Evolutionary conservation across 2,113 vertebrate genomes (phyloP), one percentile per base, ranked within the genome.

Genomic region (Clarias gariepinus): DNA sequence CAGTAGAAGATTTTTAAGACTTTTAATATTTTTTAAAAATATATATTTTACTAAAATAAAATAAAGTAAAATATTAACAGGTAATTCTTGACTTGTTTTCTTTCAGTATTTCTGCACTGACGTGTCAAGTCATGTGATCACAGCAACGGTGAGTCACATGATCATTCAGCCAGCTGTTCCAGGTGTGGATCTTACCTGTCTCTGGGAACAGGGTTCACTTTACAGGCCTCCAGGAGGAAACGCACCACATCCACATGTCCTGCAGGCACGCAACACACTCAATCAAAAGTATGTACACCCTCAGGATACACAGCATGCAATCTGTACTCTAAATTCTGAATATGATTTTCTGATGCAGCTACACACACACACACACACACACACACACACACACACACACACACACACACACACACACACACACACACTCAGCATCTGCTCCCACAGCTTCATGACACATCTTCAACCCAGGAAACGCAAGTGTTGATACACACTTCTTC

Each of bases 161-260:
- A 7, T 25, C 9, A 33, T 68, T 68, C 2, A 1, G 8, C 68
- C 68, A 55, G 8, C 28, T 30, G 76, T 58, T 58, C 53, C 77
- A 79, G 53, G 16, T 58, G 76, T 78, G 4, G 15, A 57, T n/a
- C 85, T 28, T 28, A 98, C 98, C 98, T 96, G 95, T 99, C 98
- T 93, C 94, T 97, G 90, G 98, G 97, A 63, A 96, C 95, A 28
- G 98, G 98, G 89, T 99, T 99, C 90, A 99, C 98, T 92, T 98
- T 98, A 93, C 98, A 99, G 0, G 97, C 97, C 91, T 99, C 97
- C 90, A 99, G 93, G 1, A 99, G 95, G 91, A 99, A 99, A 82
- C 96, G 97, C 23, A 98, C 97, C 76, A 98, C 98, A n/a, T 99
- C 98, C 6, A 95, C 93, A 0, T 99, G 98, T 85, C 98, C 98